Evolutionary conservation across 2,113 vertebrate genomes (phyloP).

Genomic region (Lamprologus callipterus): DNA sequence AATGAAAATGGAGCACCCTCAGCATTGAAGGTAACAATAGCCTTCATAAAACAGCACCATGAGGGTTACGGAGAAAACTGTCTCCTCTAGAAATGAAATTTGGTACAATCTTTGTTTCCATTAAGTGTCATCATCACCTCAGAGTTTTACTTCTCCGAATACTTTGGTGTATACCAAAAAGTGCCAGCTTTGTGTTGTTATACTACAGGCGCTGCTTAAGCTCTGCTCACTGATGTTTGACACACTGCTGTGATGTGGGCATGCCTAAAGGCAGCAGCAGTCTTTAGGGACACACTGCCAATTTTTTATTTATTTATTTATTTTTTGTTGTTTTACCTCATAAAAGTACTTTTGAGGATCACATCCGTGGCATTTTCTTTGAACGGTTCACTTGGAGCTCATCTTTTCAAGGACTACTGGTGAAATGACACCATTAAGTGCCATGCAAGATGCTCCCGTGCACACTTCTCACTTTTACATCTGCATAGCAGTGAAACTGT

Average conservation of each 20-base stretch:
- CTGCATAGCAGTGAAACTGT: neutral
- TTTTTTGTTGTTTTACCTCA: neutral
- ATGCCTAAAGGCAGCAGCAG: neutral
- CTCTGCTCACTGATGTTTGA: neutral
- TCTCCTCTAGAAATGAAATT: neutral
- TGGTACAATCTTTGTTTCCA: neutral
- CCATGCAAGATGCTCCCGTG: neutral
- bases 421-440: neutral
- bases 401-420: neutral
- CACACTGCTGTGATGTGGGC: neutral
- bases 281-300: neutral
- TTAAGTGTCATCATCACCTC: neutral
- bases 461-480: conserved; percentile 55
- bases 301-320: neutral
- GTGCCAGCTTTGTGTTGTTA: neutral
- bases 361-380: neutral
- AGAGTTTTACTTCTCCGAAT: neutral
- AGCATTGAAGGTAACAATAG: neutral
- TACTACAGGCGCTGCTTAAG: neutral
- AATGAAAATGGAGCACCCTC: neutral
- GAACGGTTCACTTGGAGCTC: neutral
- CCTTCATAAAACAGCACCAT: neutral
- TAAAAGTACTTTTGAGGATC: neutral
- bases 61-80: neutral
- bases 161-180: neutral